Evolutionary conservation across 2,797 vertebrate genomes (phyloP), one percentile per base, ranked within the genome.

Genomic region (Amniataba percoides): DNA sequence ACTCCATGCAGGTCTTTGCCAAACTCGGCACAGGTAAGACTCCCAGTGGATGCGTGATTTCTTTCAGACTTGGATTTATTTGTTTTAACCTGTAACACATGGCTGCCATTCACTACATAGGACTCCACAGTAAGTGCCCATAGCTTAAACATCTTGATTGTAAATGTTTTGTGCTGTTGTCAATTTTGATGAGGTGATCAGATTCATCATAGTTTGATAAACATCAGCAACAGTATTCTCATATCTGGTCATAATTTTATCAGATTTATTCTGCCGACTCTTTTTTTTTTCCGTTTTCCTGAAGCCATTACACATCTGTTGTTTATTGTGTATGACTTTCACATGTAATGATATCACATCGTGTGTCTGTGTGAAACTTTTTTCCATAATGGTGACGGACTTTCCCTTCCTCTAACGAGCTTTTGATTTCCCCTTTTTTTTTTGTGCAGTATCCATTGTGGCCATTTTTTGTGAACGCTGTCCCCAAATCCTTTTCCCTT

Each of bases 1-100:
- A 99, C 84, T 99, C 98, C 56, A 99, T 99, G 98, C 97, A 99
- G 90, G 98, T 97, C 82, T 99, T 99, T 86, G 96, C 98, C 69
- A 99, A 99, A 86, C 96, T 99, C 25, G 98, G 98, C 85, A 99
- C 98, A 96, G 98, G 98, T 99, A 91, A 49, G 6, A 36, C 12
- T 55, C 43, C 0, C 6, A 18, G 2, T 12, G 7, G 19, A 53
- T 43, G 19, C 7, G 2, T 65, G 52, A 15, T 34, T n/a, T 14
- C 27, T 23, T 16, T 65, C 42, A 14, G 23, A 62, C 31, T 42
- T 45, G 4, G 42, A 36, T 61, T 16, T 10, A 46, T 58, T 19
- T 34, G 18, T 51, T 65, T 48, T 7, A 52, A 12, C 13, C 39
- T 39, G 39, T 14, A 55, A 36, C 49, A 62, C 49, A 34, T 62